Evolutionary conservation across 2,888 invertebrate species (phyloP).

Genomic region (Dyspetes luteomarginatus): DNA sequence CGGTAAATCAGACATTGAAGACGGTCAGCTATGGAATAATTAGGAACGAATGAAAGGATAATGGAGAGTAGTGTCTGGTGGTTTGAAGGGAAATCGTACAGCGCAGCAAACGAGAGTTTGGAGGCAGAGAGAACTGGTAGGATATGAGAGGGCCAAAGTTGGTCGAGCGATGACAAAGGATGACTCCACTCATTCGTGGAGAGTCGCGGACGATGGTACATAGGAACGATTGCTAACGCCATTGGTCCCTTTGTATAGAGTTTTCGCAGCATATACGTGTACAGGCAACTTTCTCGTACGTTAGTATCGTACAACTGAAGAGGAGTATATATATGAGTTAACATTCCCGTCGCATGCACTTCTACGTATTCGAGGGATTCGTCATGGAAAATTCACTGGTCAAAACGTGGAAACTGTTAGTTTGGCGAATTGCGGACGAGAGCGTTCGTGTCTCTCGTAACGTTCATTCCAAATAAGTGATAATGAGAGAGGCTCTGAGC

Average conservation of each 20-base stretch:
- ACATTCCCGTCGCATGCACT: conserved; percentile 2
- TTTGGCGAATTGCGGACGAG: conserved; percentile 6
- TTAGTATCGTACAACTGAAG: conserved; percentile 1
- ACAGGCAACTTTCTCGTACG: not conserved
- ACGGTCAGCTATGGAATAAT: not conserved
- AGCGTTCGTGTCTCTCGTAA: not conserved
- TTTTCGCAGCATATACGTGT: not conserved
- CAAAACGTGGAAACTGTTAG: conserved; percentile 2
- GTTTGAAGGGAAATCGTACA: conserved; percentile 49
- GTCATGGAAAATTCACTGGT: not conserved
- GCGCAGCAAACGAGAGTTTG: conserved; percentile 45
- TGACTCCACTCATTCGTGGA: conserved; percentile 17
- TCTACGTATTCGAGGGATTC: conserved; percentile 26
- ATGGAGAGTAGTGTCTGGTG: conserved; percentile 1
- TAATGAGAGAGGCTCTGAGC: not conserved
- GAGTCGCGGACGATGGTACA: conserved; percentile 1
- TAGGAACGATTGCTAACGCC: not conserved
- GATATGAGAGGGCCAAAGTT: conserved; percentile 29
- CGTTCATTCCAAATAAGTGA: not conserved
- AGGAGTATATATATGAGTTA: not conserved
- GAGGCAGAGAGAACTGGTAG: not conserved
- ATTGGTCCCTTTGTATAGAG: not conserved
- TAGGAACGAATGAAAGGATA: not conserved
- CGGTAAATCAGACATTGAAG: not conserved
- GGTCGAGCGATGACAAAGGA: conserved; percentile 57